Evolutionary conservation across 2,888 invertebrate species (phyloP).

Genomic region (Caenorhabditis sp.): DNA sequence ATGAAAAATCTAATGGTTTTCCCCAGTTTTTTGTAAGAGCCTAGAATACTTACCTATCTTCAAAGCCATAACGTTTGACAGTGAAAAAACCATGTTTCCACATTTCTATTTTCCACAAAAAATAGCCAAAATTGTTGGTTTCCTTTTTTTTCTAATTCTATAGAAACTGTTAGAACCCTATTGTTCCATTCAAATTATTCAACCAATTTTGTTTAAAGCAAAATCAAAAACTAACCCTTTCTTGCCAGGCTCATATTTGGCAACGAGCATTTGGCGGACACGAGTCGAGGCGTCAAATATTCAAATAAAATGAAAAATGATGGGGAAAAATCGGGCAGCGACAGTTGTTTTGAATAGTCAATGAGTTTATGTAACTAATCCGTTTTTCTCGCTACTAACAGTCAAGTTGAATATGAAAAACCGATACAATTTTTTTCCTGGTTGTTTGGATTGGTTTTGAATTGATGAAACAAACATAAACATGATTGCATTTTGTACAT

Average conservation of each 20-base stretch:
- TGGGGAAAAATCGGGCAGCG: not conserved
- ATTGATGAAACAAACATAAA: not conserved
- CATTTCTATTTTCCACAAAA: not conserved
- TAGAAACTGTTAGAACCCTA: too few species aligned
- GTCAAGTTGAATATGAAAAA: not conserved
- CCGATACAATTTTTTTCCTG: not conserved
- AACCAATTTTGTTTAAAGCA: not conserved
- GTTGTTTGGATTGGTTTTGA: not conserved
- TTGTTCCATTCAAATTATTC: not conserved
- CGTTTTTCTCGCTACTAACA: not conserved
- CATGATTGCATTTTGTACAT: not conserved
- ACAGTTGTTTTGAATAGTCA: conserved; percentile 4
- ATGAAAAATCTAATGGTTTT: too few species aligned
- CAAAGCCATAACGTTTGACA: not conserved
- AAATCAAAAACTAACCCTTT: not conserved
- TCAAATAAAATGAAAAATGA: not conserved
- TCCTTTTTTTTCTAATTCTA: not conserved
- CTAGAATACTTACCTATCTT: not conserved
- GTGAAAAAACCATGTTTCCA: not conserved
- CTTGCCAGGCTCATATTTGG: conserved; percentile 5
- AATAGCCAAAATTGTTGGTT: not conserved
- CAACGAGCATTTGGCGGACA: not conserved
- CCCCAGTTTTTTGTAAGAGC: too few species aligned
- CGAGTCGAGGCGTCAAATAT: not conserved
- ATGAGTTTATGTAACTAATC: conserved; percentile 6